A percentile compares a stretch with the other conserved stretches of the same genome.
Evolutionary conservation across 2,113 vertebrate genomes (phyloP).

Genomic region (Arothron firmamentum): DNA sequence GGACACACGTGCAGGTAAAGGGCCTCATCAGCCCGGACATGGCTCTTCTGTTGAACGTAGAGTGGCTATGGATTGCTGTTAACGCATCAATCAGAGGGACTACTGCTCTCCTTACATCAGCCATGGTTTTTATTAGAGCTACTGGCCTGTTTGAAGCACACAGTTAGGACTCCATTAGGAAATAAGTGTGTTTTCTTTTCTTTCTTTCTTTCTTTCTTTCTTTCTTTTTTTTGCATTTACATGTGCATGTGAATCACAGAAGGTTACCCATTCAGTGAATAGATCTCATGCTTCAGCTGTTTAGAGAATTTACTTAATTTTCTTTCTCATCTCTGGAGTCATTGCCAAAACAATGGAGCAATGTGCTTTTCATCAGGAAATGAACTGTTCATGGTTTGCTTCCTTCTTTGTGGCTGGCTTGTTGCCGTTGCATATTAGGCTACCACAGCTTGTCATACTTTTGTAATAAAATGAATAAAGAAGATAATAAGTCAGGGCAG

Average conservation of each 20-base stretch:
- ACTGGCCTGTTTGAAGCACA: slow-evolving; percentile 25
- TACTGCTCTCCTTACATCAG: slow-evolving; percentile 14
- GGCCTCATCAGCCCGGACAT: slow-evolving; percentile 48
- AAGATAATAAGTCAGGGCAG: slow-evolving; percentile 4
- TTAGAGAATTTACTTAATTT: slow-evolving; percentile 35
- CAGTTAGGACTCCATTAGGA: slow-evolving; percentile 34
- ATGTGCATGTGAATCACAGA: slow-evolving; percentile 3
- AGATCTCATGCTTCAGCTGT: slow-evolving; percentile 32
- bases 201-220: background rate
- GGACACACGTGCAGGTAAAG: slow-evolving; percentile 56
- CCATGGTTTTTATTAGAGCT: slow-evolving; percentile 27
- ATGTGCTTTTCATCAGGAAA: slow-evolving; percentile 47
- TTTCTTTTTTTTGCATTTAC: background rate
- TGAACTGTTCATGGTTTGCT: slow-evolving; percentile 40
- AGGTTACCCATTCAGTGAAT: slow-evolving; percentile 16
- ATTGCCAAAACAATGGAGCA: slow-evolving; percentile 33
- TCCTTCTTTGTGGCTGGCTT: slow-evolving; percentile 16
- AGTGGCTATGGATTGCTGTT: slow-evolving; percentile 59
- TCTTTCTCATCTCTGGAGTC: slow-evolving; percentile 49
- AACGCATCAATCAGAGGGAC: slow-evolving; percentile 39
- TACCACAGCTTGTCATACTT: slow-evolving; percentile 1
- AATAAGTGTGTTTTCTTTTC: background rate
- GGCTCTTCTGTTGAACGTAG: slow-evolving; percentile 33
- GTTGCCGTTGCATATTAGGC: slow-evolving; percentile 9
- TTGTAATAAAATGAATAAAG: slow-evolving; percentile 8